Percentiles rank a stretch among this genome's conserved stretches.
phyloP scores from a whole-genome alignment of 2,113 vertebrate genomes.

The Elephas maximus region DNA sequence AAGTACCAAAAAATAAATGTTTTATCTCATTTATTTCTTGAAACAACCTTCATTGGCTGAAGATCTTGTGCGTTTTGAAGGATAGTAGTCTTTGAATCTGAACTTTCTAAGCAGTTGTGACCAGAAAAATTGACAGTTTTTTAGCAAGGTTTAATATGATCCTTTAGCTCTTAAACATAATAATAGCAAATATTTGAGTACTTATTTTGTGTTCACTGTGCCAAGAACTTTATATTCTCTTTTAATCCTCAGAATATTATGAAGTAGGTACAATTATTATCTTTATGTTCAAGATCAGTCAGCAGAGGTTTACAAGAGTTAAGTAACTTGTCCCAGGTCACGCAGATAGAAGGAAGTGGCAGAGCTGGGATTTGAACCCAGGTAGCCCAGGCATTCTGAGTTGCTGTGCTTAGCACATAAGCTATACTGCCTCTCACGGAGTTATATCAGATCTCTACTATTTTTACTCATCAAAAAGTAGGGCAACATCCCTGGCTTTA shows the following conservation, averaged over 20 bases:
- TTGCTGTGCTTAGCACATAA: background rate
- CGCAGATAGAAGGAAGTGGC: background rate
- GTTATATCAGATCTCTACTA: slow-evolving; percentile 5
- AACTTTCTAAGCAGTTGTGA: background rate
- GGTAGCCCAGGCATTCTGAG: background rate
- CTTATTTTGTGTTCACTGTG: background rate
- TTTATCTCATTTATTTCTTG: background rate
- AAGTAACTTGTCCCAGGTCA: background rate
- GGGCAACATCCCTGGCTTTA: slow-evolving; percentile 46
- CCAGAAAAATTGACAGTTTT: background rate
- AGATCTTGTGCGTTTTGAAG: background rate
- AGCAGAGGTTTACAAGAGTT: background rate
- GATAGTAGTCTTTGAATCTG: background rate
- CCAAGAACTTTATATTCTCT: slow-evolving; percentile 8
- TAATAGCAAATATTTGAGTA: background rate
- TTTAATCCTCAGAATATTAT: background rate
- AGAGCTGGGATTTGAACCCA: slow-evolving; percentile 41
- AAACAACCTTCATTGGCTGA: background rate
- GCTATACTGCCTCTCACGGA: background rate
- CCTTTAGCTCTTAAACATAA: background rate
- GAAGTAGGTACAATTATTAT: background rate
- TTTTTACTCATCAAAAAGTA: slow-evolving; percentile 70
- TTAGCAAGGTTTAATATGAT: background rate
- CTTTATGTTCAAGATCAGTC: background rate
- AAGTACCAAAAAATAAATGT: background rate